phyloP scores from a whole-genome alignment of 2,797 vertebrate genomes.

The Enteromius treurensis region DNA sequence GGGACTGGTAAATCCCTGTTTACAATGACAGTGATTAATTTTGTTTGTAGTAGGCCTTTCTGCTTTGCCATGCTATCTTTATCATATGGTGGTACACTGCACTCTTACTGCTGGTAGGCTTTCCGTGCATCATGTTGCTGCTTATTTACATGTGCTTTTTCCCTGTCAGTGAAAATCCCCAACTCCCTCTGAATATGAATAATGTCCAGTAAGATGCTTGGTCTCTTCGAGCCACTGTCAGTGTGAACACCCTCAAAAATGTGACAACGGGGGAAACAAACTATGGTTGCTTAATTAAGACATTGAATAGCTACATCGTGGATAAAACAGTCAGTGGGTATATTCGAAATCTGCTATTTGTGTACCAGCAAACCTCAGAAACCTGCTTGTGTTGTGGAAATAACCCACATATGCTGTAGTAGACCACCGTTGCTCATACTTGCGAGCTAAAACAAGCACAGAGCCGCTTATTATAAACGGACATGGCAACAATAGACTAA shows the following conservation, averaged over 20 bases:
- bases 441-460: neutral
- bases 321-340: neutral
- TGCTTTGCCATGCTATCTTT: neutral
- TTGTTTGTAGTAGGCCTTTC: neutral
- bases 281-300: neutral
- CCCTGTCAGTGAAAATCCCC: neutral
- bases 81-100: neutral
- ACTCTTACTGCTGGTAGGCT: neutral
- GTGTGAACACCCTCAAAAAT: neutral
- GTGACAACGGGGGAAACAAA: neutral
- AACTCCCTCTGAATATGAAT: neutral
- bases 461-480: neutral
- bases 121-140: neutral
- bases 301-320: no score
- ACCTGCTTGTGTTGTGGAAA: neutral
- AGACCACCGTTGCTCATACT: neutral
- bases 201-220: neutral
- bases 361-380: neutral
- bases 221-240: neutral
- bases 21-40: neutral
- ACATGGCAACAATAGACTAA: conserved; percentile 34
- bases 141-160: neutral
- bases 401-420: neutral
- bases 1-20: neutral
- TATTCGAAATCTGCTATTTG: neutral